These are phyloP conservation scores for Orthonevra nobilis DNA, from an alignment of 2,888 invertebrate species.

Conservation along the genomic window DNA sequence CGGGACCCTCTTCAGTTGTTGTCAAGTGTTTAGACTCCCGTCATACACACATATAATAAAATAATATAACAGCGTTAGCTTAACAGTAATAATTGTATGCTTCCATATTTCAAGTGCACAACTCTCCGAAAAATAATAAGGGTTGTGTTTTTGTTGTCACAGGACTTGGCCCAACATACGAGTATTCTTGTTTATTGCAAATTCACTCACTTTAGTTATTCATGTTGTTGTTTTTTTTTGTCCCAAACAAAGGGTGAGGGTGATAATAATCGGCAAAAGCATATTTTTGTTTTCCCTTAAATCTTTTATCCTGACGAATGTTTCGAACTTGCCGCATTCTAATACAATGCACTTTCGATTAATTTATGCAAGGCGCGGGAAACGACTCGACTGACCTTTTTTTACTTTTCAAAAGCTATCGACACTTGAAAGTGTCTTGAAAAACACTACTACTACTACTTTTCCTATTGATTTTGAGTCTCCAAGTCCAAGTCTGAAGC, in stretches of 20 bases:
- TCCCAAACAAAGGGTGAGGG: slow-evolving; percentile 19
- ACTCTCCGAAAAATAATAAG: not conserved
- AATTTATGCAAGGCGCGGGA: too few species aligned
- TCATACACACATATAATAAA: slow-evolving; percentile 55
- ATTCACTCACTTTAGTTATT: slow-evolving; percentile 53
- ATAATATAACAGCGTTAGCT: slow-evolving; percentile 61
- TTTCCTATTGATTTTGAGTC: too few species aligned
- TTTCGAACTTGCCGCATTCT: too few species aligned
- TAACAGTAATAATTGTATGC: slow-evolving; percentile 50
- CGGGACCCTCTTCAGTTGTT: slow-evolving; percentile 18
- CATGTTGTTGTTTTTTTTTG: slow-evolving; percentile 52
- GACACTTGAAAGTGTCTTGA: too few species aligned
- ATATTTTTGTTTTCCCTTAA: slow-evolving; percentile 42
- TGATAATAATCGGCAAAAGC: not conserved
- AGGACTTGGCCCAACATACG: slow-evolving; percentile 22
- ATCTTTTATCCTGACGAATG: too few species aligned
- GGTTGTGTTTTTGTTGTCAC: slow-evolving; percentile 46
- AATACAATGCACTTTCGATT: too few species aligned
- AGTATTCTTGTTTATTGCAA: slow-evolving; percentile 44
- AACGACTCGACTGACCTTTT: too few species aligned
- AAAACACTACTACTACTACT: too few species aligned
- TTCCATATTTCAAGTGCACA: slow-evolving; percentile 2
- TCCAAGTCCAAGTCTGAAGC: too few species aligned
- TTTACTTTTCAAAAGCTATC: too few species aligned
- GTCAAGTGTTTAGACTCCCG: slow-evolving; percentile 62